phyloP scores from a whole-genome alignment of 2,888 invertebrate species.

The Aleiodes leptofemur region DNA sequence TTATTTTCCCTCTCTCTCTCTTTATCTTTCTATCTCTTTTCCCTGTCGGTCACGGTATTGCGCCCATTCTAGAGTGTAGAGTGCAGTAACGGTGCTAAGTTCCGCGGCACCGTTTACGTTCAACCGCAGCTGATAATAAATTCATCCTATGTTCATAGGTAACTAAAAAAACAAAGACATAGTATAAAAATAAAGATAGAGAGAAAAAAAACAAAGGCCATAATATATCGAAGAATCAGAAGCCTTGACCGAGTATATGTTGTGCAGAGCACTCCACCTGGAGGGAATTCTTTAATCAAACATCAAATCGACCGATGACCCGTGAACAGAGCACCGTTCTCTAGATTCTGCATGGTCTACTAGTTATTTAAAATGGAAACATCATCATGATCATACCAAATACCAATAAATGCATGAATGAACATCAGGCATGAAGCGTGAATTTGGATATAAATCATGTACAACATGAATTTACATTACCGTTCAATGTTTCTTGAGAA shows the following conservation, averaged over 20 bases:
- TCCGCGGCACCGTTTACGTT: slow-evolving; percentile 30
- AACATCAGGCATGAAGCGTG: neutral
- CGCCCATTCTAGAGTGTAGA: slow-evolving; percentile 18
- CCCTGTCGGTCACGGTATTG: slow-evolving; percentile 41
- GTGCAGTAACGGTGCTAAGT: slow-evolving; percentile 46
- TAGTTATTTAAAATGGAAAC: slow-evolving; percentile 31
- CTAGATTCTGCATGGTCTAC: slow-evolving; percentile 40
- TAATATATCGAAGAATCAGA: neutral
- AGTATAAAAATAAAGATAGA: neutral
- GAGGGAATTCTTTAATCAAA: slow-evolving; percentile 20
- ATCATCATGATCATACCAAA: neutral
- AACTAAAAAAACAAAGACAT: neutral
- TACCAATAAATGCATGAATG: slow-evolving; percentile 26
- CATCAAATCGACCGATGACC: slow-evolving; percentile 45
- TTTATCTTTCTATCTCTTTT: too few relatives aligned
- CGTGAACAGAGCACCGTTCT: slow-evolving; percentile 44
- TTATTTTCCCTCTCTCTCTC: slow-evolving; percentile 17
- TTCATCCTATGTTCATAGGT: slow-evolving; percentile 22
- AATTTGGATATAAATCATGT: slow-evolving; percentile 21
- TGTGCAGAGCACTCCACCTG: slow-evolving; percentile 21
- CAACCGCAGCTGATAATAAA: slow-evolving; percentile 41
- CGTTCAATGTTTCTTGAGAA: too few relatives aligned
- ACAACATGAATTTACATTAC: neutral
- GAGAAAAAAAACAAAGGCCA: neutral
- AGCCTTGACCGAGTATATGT: slow-evolving; percentile 44